Conservation (phyloP, 2,113 vertebrate species). For the Aphyosemion australe region DNA sequence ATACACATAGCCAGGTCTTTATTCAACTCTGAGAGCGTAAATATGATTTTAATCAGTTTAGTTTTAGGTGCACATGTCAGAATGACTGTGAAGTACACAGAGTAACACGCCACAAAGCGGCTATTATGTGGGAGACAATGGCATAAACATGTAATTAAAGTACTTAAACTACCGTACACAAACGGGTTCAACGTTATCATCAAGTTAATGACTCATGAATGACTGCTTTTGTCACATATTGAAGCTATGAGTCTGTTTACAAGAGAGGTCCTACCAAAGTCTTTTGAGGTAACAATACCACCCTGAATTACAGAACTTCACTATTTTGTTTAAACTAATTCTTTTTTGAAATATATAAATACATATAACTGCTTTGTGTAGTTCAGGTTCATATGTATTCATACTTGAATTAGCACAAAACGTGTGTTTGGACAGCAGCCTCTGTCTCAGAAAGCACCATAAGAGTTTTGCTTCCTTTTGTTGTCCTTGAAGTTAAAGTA, state of each 20-base stretch:
- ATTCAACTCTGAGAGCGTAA: background rate
- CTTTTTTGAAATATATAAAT: background rate
- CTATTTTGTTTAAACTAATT: background rate
- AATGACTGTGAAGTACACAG: constrained; percentile 3
- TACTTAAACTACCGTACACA: constrained; percentile 36
- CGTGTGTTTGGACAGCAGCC: background rate
- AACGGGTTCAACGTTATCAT: constrained; percentile 48
- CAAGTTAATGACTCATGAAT: constrained; percentile 45
- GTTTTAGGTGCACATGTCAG: constrained; percentile 8
- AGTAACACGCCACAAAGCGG: constrained; percentile 19
- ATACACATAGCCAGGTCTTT: too few species aligned
- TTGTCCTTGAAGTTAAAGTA: background rate
- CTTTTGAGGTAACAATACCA: constrained; percentile 10
- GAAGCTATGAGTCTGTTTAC: constrained; percentile 36
- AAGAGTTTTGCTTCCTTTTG: background rate
- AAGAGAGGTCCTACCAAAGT: constrained; percentile 10
- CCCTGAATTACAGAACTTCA: background rate
- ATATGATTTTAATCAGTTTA: background rate
- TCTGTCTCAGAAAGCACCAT: background rate
- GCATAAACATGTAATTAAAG: constrained; percentile 58
- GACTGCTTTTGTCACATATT: constrained; percentile 30
- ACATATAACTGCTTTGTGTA: background rate
- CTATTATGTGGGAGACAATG: constrained; percentile 34
- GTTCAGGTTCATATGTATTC: too few species aligned
- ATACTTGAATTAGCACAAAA: background rate